Evolutionary conservation across 2,113 vertebrate genomes (phyloP), one percentile per base, ranked within the genome.

Genomic region (Pteronura brasiliensis): DNA sequence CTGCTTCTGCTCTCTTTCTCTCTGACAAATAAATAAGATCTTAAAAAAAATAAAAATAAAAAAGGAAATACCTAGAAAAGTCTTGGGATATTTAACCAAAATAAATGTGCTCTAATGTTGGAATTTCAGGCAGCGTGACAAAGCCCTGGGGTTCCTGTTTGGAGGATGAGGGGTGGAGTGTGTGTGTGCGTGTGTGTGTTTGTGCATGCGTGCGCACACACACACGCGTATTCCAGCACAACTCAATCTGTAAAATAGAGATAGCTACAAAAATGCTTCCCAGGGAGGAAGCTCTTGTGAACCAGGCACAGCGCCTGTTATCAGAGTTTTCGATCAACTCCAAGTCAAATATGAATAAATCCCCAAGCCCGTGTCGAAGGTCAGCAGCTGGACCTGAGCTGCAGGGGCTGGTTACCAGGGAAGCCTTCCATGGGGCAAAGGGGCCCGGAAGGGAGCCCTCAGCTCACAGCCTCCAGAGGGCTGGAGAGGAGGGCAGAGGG

Each of bases 271-370:
- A 76, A 67, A 74, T 20, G 34, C 29, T 59, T 89, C 34, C 27
- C 67, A 87, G 59, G 55, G 47, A 97, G 36, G 63, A 23, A 23
- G 61, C 42, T 44, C 23, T 4, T 15, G 44, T 44, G 42, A 80
- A 25, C 39, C 18, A 59, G 49, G 21, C 47, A 74, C 1, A 59
- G n/a, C 17, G 14, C 61, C 63, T 83, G 17, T n/a, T 44, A 14
- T 80, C 39, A 18, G 52, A 47, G 13, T 84, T 74, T 57, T 72
- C 12, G 44, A 27, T 77, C 81, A 90, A 90, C 84, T 93, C n/a
- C 34, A 87, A 95, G 55, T 63, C 69, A 93, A 83, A 59, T 1
- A 47, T 4, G 59, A 82, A 23, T 20, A 39, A 63, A 76, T 34
- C 6, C n/a, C 8, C 0, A 4, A 69, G 61, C 13, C 59, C 76